Base-by-base conservation (phyloP, 1,140 invertebrate species). In the Drosophila dunni region DNA sequence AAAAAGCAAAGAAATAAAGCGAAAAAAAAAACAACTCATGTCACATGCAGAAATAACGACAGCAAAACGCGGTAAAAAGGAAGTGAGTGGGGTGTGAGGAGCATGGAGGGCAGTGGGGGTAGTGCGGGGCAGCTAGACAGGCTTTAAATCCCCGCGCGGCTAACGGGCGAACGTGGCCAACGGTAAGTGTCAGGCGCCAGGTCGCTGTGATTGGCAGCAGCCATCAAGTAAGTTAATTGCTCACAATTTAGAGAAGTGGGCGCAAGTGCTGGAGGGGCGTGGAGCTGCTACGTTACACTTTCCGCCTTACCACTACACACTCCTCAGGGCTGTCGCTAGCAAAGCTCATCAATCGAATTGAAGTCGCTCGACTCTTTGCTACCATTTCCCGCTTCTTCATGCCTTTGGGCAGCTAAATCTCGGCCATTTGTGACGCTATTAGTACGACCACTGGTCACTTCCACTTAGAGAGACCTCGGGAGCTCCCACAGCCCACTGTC, bases 191-290 rank as follows among this genome's bases (percentile, higher is more conserved):
- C 64, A 50, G 46, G 63, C 72, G 50, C 38, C 66, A 81, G 79
- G 66, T 78, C 57, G 60, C 80, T 80, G 80, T 89, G 85, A 89
- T 89, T 89, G 84, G 84, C 84, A 89, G 80, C 61, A 80, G 80
- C 88, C 80, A 89, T 89, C 84, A 89, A 69, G 74, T 51, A 89
- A 89, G 84, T 89, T 89, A 89, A 89, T 89, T 89, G 84, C 81
- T 75, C 84, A 84, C 84, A 79, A 84, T 89, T 89, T 89, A 89
- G 77, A 62, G 81, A 34, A 58, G 34, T 54, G 45, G 48, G 5
- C 13, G 46, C 13, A 38, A 29, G 57, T 17, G 51, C 24, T 29
- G 33, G 33, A 15, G 33, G 24, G 36, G 51, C 7, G 33, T 34
- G 24, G 53, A n/a, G 50, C 11, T 36, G 29, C 50, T 33, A 46